A percentile compares a stretch with the other conserved stretches of the same genome.
Conservation (phyloP, 2,888 invertebrate genomes). For the Andrena minutula region DNA sequence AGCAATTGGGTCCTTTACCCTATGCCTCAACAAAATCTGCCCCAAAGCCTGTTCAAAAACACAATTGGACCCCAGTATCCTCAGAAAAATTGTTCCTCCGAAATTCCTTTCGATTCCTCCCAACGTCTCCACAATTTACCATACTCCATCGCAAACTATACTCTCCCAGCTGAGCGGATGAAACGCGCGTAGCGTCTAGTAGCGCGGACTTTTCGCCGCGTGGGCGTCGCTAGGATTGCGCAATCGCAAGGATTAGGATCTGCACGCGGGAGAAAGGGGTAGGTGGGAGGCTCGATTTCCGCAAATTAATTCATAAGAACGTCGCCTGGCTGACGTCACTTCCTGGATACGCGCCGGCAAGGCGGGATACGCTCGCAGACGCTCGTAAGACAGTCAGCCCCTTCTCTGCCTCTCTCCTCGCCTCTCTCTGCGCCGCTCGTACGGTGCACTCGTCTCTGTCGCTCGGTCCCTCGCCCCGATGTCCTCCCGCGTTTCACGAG, state of each 20-base stretch:
- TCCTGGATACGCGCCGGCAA: constrained; percentile 78
- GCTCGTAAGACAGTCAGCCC: constrained; percentile 53
- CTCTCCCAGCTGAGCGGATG: constrained; percentile 3
- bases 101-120: too few species aligned
- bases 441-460: constrained; percentile 24
- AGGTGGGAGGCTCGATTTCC: constrained; percentile 71
- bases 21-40: too few species aligned
- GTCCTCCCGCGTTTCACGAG: constrained; percentile 39
- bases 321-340: constrained; percentile 79
- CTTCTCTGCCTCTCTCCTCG: constrained; percentile 24
- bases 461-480: constrained; percentile 17
- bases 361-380: constrained; percentile 69
- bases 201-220: constrained; percentile 43
- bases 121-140: too few species aligned
- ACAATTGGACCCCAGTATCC: too few species aligned
- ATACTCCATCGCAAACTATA: too few species aligned
- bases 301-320: constrained; percentile 74
- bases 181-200: constrained; percentile 37
- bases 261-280: constrained; percentile 60
- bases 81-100: too few species aligned
- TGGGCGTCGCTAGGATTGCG: constrained; percentile 65
- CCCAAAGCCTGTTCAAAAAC: too few species aligned
- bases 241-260: constrained; percentile 67
- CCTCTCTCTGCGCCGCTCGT: constrained; percentile 24
- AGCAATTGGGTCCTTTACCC: too few species aligned